A percentile compares a stretch with the other conserved stretches of the same genome.
Evolutionary conservation across 35 echinoderm and acorn worm species (phyloP).

Genomic region (Stichopus chloronotus): DNA sequence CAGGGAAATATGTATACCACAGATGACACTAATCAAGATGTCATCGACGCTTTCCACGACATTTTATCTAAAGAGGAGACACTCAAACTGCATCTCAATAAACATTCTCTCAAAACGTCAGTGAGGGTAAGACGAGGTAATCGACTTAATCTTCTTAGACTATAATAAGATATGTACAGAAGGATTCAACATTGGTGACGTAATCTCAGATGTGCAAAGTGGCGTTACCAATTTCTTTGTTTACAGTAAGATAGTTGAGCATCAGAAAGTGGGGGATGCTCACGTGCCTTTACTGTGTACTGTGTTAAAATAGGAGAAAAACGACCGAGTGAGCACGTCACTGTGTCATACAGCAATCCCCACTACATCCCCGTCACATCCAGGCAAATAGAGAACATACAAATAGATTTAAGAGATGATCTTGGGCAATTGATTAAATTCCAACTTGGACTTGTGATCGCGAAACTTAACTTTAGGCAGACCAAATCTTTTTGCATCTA

Average conservation of each 20-base stretch:
- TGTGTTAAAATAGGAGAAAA: not conserved
- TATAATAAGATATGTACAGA: constrained; percentile 7
- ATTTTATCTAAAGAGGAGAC: not conserved
- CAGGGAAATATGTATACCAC: constrained; percentile 28
- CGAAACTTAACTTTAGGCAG: constrained; percentile 63
- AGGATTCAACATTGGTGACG: not conserved
- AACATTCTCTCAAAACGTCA: constrained; percentile 2
- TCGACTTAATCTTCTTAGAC: not conserved
- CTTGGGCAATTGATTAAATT: constrained; percentile 50
- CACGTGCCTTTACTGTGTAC: not conserved
- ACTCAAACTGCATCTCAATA: not conserved
- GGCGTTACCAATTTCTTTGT: constrained; percentile 23
- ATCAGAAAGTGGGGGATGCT: constrained; percentile 33
- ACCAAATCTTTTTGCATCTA: not conserved
- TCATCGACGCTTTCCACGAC: constrained; percentile 4
- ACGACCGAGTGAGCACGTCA: constrained; percentile 16
- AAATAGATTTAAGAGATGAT: constrained; percentile 69
- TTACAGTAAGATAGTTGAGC: constrained; percentile 9
- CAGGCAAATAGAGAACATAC: constrained; percentile 45
- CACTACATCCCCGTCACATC: constrained; percentile 59
- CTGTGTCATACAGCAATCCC: constrained; percentile 49
- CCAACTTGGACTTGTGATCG: constrained; percentile 61
- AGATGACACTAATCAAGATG: not conserved
- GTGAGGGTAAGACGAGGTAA: not conserved
- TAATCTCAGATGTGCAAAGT: not conserved